Evolutionary conservation across 92 coral and sea anemone species (phyloP), one percentile per base, ranked within the genome.

Genomic region (Palythoa heliodiscus): DNA sequence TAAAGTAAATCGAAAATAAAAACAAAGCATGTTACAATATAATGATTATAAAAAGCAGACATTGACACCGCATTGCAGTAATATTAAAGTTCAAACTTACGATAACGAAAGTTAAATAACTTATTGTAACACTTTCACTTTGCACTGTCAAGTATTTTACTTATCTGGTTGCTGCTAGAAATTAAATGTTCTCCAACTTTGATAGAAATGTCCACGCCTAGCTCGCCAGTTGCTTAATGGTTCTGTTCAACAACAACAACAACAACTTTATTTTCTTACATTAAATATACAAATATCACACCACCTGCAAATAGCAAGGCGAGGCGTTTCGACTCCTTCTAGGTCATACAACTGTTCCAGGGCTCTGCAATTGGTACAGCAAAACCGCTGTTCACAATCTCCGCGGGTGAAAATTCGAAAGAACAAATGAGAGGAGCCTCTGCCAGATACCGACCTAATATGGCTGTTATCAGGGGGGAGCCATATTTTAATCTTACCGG

Each of bases 91-190:
- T 22, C 43, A 29, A 20, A 25, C 40, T 8, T 69, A 69, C 39
- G 5, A 69, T 6, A 39, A 69, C 22, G 39, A 69, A 69, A 69
- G 40, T 69, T 9, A 69, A 11, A 69, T 23, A 17, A 16, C 20
- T 69, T 8, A 23, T 25, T 22, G 15, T 38, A 16, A 11, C 74
- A 70, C 74, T 70, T 2, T 70, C 48, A 64, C 43, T 25, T 8
- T 3, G 35, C 70, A 70, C 74, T 70, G 48, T 70, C 48, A 70
- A 70, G 47, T 70, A 70, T 70, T 25, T 70, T 70, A 70, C 74
- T 70, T 50, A 70, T 70, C 74, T 70, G 74, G 14, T 29, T 70
- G 74, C 50, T 70, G 74, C 74, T 70, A 50, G 29, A 0, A 13
- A 71, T 71, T 13, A 71, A 4, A 71, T 71, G 76, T 15, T 71